phyloP scores from a whole-genome alignment of 2,888 invertebrate genomes.

The Cerceris rybyensis region DNA sequence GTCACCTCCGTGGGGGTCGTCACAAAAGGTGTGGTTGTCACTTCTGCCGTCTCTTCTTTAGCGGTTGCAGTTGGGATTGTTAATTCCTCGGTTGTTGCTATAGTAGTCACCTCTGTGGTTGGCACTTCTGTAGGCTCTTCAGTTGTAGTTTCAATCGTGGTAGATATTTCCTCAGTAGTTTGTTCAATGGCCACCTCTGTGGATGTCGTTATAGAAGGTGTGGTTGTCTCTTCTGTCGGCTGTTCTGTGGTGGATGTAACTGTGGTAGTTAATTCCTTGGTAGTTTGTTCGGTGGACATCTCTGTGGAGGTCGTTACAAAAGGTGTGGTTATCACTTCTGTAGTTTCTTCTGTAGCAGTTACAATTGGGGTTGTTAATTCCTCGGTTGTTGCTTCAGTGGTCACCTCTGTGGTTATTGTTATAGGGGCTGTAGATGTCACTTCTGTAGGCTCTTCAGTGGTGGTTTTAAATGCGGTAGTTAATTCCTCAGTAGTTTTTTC shows the following conservation, averaged over 20 bases:
- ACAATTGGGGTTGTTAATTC: not conserved
- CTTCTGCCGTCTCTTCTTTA: not conserved
- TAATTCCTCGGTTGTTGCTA: too few relatives aligned
- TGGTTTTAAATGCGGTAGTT: not conserved
- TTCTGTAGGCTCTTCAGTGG: not conserved
- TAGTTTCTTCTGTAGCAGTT: too few relatives aligned
- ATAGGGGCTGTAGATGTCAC: not conserved
- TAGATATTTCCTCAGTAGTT: not conserved
- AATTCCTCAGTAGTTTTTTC: too few relatives aligned
- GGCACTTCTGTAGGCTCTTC: too few relatives aligned
- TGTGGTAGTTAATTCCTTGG: not conserved
- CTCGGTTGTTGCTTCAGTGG: not conserved
- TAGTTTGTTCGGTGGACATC: not conserved
- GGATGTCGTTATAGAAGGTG: not conserved
- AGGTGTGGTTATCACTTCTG: not conserved
- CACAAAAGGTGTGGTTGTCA: not conserved
- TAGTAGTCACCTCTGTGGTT: too few relatives aligned
- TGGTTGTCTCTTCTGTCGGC: not conserved
- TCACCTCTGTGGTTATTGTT: not conserved
- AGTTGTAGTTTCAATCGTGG: not conserved
- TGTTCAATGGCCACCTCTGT: not conserved
- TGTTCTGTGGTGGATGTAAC: too few relatives aligned
- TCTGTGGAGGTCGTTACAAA: not conserved
- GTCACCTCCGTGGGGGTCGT: constrained; percentile 2
- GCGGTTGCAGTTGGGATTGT: not conserved